Conservation (phyloP, 2,888 invertebrate species). For the Anorthoa munda region DNA sequence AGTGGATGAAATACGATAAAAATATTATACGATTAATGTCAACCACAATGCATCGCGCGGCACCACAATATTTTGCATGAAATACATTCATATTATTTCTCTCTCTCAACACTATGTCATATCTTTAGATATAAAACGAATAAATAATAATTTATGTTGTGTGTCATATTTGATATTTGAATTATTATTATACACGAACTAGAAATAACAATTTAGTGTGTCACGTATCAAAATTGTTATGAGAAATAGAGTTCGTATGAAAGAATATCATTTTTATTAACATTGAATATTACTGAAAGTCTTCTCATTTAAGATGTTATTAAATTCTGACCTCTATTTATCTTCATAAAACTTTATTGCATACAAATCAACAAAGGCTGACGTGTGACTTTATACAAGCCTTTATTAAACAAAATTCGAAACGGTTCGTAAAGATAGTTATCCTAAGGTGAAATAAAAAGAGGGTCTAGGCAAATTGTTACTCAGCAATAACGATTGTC, state of each 20-base stretch:
- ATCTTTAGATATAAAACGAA: conserved; percentile 21
- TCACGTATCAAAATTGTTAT: neutral
- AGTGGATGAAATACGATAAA: conserved; percentile 20
- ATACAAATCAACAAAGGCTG: neutral
- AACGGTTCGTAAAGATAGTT: neutral
- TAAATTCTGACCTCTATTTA: neutral
- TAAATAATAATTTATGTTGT: conserved; percentile 13
- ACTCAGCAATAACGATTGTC: too few relatives aligned
- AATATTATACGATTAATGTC: conserved; percentile 28
- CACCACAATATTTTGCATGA: conserved; percentile 37
- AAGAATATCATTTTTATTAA: neutral
- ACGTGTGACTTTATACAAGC: neutral
- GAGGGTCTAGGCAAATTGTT: too few relatives aligned
- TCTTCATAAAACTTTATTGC: neutral
- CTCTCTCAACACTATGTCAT: conserved; percentile 23
- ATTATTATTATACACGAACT: neutral
- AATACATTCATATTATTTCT: conserved; percentile 28
- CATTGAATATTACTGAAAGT: neutral
- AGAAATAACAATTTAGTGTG: conserved; percentile 1
- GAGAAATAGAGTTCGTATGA: too few relatives aligned
- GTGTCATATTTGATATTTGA: conserved; percentile 7
- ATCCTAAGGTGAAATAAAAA: neutral
- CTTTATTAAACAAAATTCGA: neutral
- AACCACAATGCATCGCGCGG: conserved; percentile 22
- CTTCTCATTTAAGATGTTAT: neutral